phyloP scores from a whole-genome alignment of 1,140 invertebrate genomes.

The Brachionus angularis region DNA sequence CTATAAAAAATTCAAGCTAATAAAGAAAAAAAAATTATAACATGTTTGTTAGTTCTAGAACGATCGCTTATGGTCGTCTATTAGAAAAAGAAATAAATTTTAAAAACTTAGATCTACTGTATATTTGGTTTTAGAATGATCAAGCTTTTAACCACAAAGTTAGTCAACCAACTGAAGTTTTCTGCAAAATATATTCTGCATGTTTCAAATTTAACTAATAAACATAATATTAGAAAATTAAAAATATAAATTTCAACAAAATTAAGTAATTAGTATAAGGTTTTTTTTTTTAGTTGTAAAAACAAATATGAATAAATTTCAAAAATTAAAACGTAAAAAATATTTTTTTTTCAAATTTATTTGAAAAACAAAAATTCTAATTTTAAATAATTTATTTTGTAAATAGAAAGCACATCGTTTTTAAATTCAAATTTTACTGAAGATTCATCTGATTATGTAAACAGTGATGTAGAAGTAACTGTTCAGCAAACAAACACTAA shows the following conservation, averaged over 20 bases:
- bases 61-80: no score
- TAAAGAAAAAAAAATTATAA: no score
- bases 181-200: not conserved
- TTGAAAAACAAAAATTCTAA: no score
- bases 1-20: no score
- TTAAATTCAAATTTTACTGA: conserved; percentile 32
- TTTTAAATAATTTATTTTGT: no score
- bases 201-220: conserved; percentile 2
- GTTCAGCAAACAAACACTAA: not conserved
- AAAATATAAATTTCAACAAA: not conserved
- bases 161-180: no score
- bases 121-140: no score
- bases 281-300: not conserved
- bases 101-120: no score
- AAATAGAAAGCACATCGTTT: not conserved
- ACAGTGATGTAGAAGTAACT: conserved; percentile 26
- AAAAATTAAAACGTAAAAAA: conserved; percentile 28
- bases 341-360: not conserved
- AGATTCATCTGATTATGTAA: conserved; percentile 33
- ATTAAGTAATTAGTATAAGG: no score
- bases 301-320: conserved; percentile 31
- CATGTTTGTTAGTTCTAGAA: no score
- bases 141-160: no score
- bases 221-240: not conserved
- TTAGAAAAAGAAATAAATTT: no score